A percentile compares a stretch with the other conserved stretches of the same genome.
phyloP scores from a whole-genome alignment of 2,797 vertebrate genomes.

The Todus mexicanus region DNA sequence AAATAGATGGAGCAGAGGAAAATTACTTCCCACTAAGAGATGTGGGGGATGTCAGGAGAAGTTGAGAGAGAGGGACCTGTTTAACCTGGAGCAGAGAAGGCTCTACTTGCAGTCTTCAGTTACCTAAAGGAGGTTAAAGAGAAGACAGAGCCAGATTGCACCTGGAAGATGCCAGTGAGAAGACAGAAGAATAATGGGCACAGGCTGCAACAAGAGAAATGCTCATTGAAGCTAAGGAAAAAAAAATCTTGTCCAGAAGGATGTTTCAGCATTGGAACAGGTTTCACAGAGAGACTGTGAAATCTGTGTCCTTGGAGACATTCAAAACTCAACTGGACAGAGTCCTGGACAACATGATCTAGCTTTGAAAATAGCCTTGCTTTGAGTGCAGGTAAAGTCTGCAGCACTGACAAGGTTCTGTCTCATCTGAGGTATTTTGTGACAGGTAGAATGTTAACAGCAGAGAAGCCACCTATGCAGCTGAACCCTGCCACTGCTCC shows the following conservation, averaged over 20 bases:
- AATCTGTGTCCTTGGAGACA: not conserved
- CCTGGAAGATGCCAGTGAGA: not conserved
- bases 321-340: not conserved
- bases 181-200: not conserved
- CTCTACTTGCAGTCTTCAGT: not conserved
- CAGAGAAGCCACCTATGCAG: not conserved
- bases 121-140: not conserved
- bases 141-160: not conserved
- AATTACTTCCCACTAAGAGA: not conserved
- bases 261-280: not conserved
- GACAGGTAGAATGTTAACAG: not conserved
- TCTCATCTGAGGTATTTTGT: not conserved
- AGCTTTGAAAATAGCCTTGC: not conserved
- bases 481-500: not conserved
- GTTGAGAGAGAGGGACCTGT: not conserved
- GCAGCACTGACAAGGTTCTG: not conserved
- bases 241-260: not conserved
- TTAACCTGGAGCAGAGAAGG: not conserved
- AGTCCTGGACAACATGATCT: not conserved
- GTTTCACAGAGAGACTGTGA: not conserved
- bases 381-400: not conserved
- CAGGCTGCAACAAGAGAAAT: not conserved
- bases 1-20: not conserved
- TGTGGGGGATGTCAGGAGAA: not conserved
- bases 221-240: not conserved